Percentiles rank a stretch among this genome's conserved stretches.
Conservation (phyloP, 2,888 invertebrate species). For the Luperina nickerlii region DNA sequence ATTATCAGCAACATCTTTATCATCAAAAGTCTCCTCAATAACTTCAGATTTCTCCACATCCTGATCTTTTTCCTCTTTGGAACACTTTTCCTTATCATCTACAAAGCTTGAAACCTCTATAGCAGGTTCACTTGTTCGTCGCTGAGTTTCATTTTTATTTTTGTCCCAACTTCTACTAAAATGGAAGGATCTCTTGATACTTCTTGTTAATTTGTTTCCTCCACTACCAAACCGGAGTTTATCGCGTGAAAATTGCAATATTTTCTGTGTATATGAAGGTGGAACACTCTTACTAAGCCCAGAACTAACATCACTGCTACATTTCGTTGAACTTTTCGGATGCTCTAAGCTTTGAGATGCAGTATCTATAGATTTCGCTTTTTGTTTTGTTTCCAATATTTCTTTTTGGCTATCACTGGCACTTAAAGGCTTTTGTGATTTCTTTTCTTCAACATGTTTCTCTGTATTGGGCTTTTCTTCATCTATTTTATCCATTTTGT, state of each 20-base stretch:
- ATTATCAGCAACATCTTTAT: slow-evolving; percentile 85
- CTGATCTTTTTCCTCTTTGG: slow-evolving; percentile 86
- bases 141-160: slow-evolving; percentile 81
- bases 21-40: slow-evolving; percentile 84
- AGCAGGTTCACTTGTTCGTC: slow-evolving; percentile 86
- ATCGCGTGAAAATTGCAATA: slow-evolving; percentile 87
- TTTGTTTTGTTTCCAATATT: slow-evolving; percentile 76
- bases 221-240: slow-evolving; percentile 87
- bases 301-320: slow-evolving; percentile 84
- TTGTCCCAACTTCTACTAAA: slow-evolving; percentile 88
- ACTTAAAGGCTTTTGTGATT: slow-evolving; percentile 52
- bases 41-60: slow-evolving; percentile 85
- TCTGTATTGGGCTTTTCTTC: slow-evolving; percentile 81
- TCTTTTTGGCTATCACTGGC: slow-evolving; percentile 69
- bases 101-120: slow-evolving; percentile 79
- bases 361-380: slow-evolving; percentile 81
- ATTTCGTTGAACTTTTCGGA: slow-evolving; percentile 85
- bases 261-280: slow-evolving; percentile 88
- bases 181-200: slow-evolving; percentile 88
- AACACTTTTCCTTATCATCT: slow-evolving; percentile 77
- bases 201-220: slow-evolving; percentile 86
- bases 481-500: slow-evolving; percentile 87
- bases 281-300: slow-evolving; percentile 89
- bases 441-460: slow-evolving; percentile 68
- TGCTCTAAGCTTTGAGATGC: slow-evolving; percentile 87